phyloP scores from a whole-genome alignment of 2,797 vertebrate species.

The Danio kyathit region DNA sequence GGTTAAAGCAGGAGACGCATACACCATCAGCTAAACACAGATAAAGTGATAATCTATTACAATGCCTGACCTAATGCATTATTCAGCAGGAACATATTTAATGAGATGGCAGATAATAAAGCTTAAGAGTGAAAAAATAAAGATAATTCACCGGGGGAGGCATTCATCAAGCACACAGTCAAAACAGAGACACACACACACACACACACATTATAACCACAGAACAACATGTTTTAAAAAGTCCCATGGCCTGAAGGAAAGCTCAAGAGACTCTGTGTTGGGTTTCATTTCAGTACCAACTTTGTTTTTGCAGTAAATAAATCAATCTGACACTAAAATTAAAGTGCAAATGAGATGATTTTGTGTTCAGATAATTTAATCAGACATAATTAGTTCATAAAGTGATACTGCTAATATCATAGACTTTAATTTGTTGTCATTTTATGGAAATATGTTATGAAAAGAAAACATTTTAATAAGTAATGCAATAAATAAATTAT shows the following conservation, averaged over 20 bases:
- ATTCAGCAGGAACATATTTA: background rate
- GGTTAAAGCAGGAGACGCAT: conserved; percentile 19
- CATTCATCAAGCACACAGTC: background rate
- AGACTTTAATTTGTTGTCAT: no score
- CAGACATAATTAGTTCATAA: no score
- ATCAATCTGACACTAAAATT: no score
- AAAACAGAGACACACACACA: background rate
- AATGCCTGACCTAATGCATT: conserved; percentile 18
- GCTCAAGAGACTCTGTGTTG: background rate
- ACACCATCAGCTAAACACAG: background rate
- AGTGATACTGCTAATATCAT: no score
- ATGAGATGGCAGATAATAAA: conserved; percentile 14
- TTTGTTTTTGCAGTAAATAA: background rate
- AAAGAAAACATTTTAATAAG: no score
- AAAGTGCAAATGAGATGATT: no score
- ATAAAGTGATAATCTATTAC: conserved; percentile 13
- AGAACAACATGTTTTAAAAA: background rate
- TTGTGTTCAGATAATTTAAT: no score
- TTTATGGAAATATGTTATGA: no score
- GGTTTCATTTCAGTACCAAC: background rate
- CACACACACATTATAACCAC: background rate
- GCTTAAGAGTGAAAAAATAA: conserved; percentile 10
- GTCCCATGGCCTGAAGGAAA: background rate
- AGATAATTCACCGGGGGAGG: background rate
- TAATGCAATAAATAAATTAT: no score